These are phyloP conservation scores for Andrena marginata DNA, from an alignment of 2,888 invertebrate species.

Conservation along the genomic window DNA sequence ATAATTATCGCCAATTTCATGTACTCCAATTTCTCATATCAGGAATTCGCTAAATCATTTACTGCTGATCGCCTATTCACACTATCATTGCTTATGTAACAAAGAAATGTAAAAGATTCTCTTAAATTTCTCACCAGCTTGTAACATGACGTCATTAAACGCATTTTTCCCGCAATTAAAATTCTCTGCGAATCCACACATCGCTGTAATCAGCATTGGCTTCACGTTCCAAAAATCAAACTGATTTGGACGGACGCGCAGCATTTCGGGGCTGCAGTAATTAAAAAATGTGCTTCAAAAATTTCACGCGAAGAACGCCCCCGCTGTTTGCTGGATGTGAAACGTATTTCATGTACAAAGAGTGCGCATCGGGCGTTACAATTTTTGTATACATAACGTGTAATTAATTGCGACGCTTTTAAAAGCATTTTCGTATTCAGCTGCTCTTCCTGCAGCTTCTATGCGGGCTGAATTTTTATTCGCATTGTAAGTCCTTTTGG, in stretches of 20 bases:
- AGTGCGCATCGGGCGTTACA: conserved; percentile 7
- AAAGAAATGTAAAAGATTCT: no score
- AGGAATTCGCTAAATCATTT: no score
- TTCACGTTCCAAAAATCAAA: conserved; percentile 3
- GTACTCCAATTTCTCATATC: no score
- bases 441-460: conserved; percentile 9
- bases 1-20: no score
- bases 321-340: not conserved
- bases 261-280: not conserved
- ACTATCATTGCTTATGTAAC: no score
- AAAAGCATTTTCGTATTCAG: conserved; percentile 10
- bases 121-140: no score
- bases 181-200: not conserved
- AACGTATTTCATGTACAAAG: conserved; percentile 11
- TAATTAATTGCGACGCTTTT: conserved; percentile 21
- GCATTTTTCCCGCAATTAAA: not conserved
- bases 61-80: no score
- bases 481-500: not conserved
- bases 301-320: conserved; percentile 3
- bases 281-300: not conserved
- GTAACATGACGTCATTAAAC: not conserved
- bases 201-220: no score
- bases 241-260: not conserved
- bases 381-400: not conserved
- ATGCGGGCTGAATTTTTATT: conserved; percentile 7